Percentiles rank a stretch among this genome's conserved stretches.
Conservation (phyloP, 2,113 vertebrate genomes). For the Toxotes jaculatrix region DNA sequence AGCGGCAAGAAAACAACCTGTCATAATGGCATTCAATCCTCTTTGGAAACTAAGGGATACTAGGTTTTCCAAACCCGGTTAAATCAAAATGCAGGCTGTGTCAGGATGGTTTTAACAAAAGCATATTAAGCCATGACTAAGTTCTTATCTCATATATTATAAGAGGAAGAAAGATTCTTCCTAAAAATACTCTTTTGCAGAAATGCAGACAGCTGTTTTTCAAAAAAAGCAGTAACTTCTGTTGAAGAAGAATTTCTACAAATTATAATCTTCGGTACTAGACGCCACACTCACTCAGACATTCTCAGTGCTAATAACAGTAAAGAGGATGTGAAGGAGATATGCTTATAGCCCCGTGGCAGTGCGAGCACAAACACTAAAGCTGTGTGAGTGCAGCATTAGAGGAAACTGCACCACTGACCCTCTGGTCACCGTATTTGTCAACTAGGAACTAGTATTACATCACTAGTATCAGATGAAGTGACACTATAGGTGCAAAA, state of each 20-base stretch:
- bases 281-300: slow-evolving; percentile 31
- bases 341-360: slow-evolving; percentile 21
- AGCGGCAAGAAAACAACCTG: slow-evolving; percentile 42
- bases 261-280: slow-evolving; percentile 27
- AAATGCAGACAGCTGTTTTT: slow-evolving; percentile 17
- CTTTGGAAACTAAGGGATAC: slow-evolving; percentile 17
- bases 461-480: not conserved
- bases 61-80: slow-evolving; percentile 21
- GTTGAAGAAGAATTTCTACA: slow-evolving; percentile 14
- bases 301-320: slow-evolving; percentile 53
- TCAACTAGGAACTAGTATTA: not conserved
- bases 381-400: slow-evolving; percentile 32
- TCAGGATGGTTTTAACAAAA: slow-evolving; percentile 24
- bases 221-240: slow-evolving; percentile 2
- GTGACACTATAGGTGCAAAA: not conserved
- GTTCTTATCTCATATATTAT: slow-evolving; percentile 8
- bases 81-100: slow-evolving; percentile 15
- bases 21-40: slow-evolving; percentile 24
- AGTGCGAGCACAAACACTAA: slow-evolving; percentile 36
- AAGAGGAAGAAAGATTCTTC: slow-evolving; percentile 36
- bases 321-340: slow-evolving; percentile 60
- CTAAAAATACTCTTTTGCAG: not conserved
- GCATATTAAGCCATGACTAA: slow-evolving; percentile 23
- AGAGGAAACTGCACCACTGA: slow-evolving; percentile 24
- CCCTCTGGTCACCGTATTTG: not conserved